Conservation (phyloP, 2,797 vertebrate genomes). For the Synaphobranchus kaupii region DNA sequence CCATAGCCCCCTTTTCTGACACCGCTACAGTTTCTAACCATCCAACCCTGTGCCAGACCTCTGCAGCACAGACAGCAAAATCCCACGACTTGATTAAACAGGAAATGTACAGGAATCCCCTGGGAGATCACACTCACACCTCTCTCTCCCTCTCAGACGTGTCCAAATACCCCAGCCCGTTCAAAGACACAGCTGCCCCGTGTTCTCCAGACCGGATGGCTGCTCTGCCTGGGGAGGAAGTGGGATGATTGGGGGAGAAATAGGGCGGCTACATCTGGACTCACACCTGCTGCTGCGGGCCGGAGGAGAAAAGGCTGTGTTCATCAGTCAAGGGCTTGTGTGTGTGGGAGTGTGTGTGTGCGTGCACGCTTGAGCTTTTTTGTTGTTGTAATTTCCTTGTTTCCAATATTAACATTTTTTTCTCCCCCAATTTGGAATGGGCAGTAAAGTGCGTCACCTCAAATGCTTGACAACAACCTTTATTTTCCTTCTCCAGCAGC, state of each 20-base stretch:
- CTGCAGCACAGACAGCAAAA: neutral
- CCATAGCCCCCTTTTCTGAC: neutral
- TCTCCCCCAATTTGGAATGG: neutral
- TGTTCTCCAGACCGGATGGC: constrained; percentile 62
- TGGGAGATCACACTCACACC: constrained; percentile 51
- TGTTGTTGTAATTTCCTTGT: too few species aligned
- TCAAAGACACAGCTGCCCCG: constrained; percentile 69
- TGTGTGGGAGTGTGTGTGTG: neutral
- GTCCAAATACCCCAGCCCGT: constrained; percentile 74
- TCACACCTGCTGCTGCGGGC: constrained; percentile 56
- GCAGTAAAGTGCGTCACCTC: neutral
- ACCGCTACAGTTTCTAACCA: constrained; percentile 41
- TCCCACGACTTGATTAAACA: constrained; percentile 28
- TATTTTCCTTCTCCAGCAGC: neutral
- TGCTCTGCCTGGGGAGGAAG: constrained; percentile 42
- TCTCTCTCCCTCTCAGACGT: constrained; percentile 53
- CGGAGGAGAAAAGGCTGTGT: constrained; percentile 32
- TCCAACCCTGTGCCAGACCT: neutral
- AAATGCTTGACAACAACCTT: neutral
- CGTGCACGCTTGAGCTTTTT: too few species aligned
- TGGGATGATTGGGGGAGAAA: constrained; percentile 43
- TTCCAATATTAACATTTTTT: neutral
- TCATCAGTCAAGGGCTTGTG: neutral
- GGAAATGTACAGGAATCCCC: constrained; percentile 57
- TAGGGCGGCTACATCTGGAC: constrained; percentile 66